Evolutionary conservation across 2,888 invertebrate genomes (phyloP), one percentile per base, ranked within the genome.

Genomic region (Ceriagrion tenellum): DNA sequence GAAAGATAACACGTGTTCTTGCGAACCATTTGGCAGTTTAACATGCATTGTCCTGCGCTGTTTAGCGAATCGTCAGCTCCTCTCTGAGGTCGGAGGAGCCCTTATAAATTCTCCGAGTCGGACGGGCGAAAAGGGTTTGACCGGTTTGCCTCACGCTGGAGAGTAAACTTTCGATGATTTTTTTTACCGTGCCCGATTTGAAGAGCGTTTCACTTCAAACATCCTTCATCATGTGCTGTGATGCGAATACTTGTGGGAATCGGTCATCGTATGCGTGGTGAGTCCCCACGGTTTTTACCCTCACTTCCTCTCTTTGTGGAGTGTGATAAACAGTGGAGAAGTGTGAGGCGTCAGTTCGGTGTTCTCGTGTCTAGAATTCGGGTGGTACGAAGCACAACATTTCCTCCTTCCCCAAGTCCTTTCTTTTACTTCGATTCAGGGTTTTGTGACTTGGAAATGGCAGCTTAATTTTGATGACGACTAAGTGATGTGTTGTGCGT

Each of bases 71-170:
- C n/a, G 81, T 35, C 30, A 81, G 81, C 35, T 69, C 26, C 35
- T 20, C 59, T 16, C 10, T 59, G 69, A n/a, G 69, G n/a, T 69
- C 69, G 69, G n/a, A n/a, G 69, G 69, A 35, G 23, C 4, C 69
- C 4, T 35, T 81, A 81, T 81, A 81, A 35, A 81, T 81, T 81
- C 16, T 81, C 30, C 16, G 16, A 16, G 30, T 2, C 18, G 35
- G 35, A 81, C 81, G 18, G 81, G 81, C 69, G n/a, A 69, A 69
- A 81, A 81, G 81, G 81, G 81, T 81, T 35, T 81, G 81, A 81
- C 81, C 30, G 30, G 81, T 81, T 81, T 81, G 16, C 35, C 26
- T 35, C 4, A 13, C 30, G 81, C 26, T 81, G 12, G 30, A 69
- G 69, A 30, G 12, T 8, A 1, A 12, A 1, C 16, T 81, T 35